Conservation (phyloP, 2,888 invertebrate genomes). For the Mayetiola destructor region DNA sequence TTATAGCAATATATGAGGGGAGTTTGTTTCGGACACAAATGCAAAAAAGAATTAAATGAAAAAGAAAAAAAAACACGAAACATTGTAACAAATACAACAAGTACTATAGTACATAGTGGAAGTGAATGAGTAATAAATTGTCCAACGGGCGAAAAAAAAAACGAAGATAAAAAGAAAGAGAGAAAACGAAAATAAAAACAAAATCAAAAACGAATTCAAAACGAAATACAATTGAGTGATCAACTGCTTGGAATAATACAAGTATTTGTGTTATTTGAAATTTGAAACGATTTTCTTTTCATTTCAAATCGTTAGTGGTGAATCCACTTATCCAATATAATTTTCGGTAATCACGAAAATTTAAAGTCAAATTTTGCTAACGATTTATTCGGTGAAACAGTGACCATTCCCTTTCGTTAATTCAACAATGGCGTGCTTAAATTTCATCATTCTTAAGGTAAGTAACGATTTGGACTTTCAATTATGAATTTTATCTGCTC, state of each 20-base stretch:
- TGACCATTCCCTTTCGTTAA: too few species aligned
- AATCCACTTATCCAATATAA: neutral
- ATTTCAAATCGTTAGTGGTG: too few species aligned
- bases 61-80: too few species aligned
- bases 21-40: too few species aligned
- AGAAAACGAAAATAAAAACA: neutral
- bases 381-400: too few species aligned
- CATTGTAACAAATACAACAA: neutral
- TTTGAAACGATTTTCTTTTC: neutral
- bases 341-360: too few species aligned
- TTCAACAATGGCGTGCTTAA: neutral
- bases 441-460: slow-evolving; percentile 4
- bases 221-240: slow-evolving; percentile 7
- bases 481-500: too few species aligned
- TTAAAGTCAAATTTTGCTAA: too few species aligned
- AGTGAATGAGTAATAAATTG: neutral
- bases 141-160: neutral
- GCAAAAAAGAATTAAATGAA: too few species aligned
- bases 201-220: slow-evolving; percentile 7
- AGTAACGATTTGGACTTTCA: too few species aligned
- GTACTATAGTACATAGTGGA: neutral
- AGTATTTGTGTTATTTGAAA: neutral
- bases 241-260: slow-evolving; percentile 4
- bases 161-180: neutral
- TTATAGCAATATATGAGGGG: too few species aligned